Base-by-base conservation (phyloP, 2,888 invertebrate genomes). In the Tetramorium bicarinatum region DNA sequence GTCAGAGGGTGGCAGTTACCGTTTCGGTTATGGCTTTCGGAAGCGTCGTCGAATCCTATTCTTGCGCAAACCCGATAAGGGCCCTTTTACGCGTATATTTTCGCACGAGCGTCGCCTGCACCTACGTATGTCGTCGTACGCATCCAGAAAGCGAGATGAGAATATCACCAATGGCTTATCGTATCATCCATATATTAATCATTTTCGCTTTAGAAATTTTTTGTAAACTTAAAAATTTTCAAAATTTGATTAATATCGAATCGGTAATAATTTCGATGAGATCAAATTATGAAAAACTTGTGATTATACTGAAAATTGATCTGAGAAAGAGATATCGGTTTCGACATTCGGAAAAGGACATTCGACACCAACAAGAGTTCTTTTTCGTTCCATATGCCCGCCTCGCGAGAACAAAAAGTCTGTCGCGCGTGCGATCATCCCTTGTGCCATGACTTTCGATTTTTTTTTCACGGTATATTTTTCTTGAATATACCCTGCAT, bases 21-120 rank as follows among this genome's bases (percentile, higher is more conserved):
- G 95, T 95, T 94, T 94, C 94, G 95, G 94, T 95, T 95, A 95
- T 95, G 94, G 94, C 93, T 94, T 94, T 94, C 95, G 95, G 95
- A 95, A 95, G 94, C 94, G 85, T 92, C 92, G 93, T 91, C 92
- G 94, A 94, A 94, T 95, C 94, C 94, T 93, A 95, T 95, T 95
- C 95, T 95, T 95, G 95, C 93, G 94, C 94, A 94, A 94, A 94
- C 94, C 93, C 92, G 95, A 95, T 95, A 95, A 95, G 94, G 89
- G 91, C 89, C 92, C 93, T 92, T 91, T 93, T 91, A 89, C 91
- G 91, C 92, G 91, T 91, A 91, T 92, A 91, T 92, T 89, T 91
- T 90, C 87, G 88, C 91, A 91, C 92, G 91, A 91, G 91, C 86
- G 86, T 81, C 88, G 83, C 87, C 81, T 87, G 67, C 81, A 59